These are phyloP conservation scores for Cynocephalus volans DNA, from an alignment of 2,113 vertebrate species.

Conservation along the genomic window DNA sequence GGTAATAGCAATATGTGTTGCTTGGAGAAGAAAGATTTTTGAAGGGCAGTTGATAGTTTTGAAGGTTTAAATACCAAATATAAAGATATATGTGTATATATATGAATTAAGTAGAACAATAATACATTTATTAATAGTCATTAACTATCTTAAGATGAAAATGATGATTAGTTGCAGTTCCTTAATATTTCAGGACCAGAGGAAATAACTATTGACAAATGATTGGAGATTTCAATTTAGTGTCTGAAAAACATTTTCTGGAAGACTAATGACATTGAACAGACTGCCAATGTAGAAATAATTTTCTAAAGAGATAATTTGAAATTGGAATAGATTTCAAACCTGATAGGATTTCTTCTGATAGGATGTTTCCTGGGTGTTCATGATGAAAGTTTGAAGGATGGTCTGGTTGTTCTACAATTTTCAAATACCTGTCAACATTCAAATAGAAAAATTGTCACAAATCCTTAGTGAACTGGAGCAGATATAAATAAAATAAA, in stretches of 20 bases:
- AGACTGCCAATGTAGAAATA: neutral
- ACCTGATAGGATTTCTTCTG: neutral
- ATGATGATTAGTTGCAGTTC: neutral
- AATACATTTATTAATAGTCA: neutral
- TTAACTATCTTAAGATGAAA: neutral
- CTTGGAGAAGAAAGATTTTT: neutral
- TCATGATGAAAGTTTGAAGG: neutral
- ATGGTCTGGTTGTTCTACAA: neutral
- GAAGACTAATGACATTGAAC: neutral
- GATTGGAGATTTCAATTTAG: neutral
- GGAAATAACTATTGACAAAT: neutral
- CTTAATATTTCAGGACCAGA: neutral
- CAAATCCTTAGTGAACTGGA: neutral
- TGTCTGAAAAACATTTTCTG: neutral
- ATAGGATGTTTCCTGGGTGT: neutral
- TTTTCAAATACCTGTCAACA: conserved; percentile 11
- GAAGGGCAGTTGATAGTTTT: neutral
- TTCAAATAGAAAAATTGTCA: neutral
- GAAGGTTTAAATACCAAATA: neutral
- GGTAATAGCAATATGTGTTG: conserved; percentile 16
- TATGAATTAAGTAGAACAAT: conserved; percentile 11
- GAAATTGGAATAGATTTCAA: neutral
- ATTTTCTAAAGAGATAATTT: neutral
- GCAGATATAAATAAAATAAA: neutral
- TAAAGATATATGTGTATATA: neutral